Percentiles rank a stretch among this genome's conserved stretches.
Conservation (phyloP, 2,113 vertebrate species). For the Calyptomena viridis region DNA sequence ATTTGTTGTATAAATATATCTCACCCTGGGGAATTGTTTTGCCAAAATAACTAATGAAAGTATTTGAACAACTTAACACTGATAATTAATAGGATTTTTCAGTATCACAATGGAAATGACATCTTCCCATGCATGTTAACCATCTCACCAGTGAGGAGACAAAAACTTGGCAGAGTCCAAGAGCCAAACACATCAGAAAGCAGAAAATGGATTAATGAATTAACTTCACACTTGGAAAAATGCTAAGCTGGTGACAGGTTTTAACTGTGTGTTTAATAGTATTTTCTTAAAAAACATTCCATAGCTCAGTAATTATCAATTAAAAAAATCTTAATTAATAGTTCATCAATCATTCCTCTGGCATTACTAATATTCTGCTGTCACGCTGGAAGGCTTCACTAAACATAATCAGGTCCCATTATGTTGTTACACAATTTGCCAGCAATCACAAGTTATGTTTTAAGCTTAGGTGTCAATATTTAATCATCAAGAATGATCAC, state of each 20-base stretch:
- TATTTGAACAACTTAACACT: conserved; percentile 56
- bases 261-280: neutral
- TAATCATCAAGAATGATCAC: conserved; percentile 68
- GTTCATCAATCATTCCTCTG: neutral
- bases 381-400: neutral
- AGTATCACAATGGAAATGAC: conserved; percentile 11
- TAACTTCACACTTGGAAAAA: neutral
- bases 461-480: conserved; percentile 62
- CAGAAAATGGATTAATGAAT: conserved; percentile 8
- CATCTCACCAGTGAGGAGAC: neutral
- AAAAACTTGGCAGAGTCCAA: conserved; percentile 24
- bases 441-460: conserved; percentile 18
- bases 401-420: neutral
- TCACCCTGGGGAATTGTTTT: conserved; percentile 33
- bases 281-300: neutral
- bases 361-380: neutral
- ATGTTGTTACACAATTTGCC: neutral
- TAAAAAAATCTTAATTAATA: neutral
- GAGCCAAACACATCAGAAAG: neutral
- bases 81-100: conserved; percentile 65
- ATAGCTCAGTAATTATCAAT: neutral
- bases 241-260: neutral
- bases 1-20: conserved; percentile 57
- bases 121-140: neutral
- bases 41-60: conserved; percentile 60